These are phyloP conservation scores for Cryptoprocta ferox DNA, from an alignment of 2,797 vertebrate genomes.

Conservation along the genomic window DNA sequence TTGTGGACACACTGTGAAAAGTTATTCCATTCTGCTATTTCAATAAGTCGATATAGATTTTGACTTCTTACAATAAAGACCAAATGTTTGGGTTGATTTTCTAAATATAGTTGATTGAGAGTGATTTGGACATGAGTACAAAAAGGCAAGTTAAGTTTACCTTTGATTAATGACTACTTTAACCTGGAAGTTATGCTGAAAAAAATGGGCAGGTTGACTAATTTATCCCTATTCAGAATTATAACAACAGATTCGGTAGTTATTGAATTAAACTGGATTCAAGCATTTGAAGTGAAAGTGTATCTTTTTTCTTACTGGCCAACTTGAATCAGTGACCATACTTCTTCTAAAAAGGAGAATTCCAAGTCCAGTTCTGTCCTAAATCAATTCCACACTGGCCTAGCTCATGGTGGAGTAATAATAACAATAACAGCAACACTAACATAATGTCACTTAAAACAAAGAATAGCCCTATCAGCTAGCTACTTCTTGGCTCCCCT, in stretches of 20 bases:
- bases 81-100: neutral
- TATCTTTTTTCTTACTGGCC: neutral
- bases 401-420: neutral
- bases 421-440: accelerated
- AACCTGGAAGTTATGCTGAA: neutral
- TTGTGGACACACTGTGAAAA: neutral
- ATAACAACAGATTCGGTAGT: neutral
- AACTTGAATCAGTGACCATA: neutral
- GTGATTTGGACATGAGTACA: neutral
- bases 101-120: neutral
- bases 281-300: neutral
- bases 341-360: neutral
- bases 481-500: accelerated
- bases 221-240: neutral
- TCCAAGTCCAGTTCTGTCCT: neutral
- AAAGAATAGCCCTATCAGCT: neutral
- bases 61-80: neutral
- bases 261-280: neutral
- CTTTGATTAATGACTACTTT: neutral
- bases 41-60: neutral
- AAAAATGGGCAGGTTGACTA: neutral
- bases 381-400: neutral
- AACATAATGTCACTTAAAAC: neutral
- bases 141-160: neutral
- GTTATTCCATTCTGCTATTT: neutral